phyloP scores from a whole-genome alignment of 2,797 vertebrate species.

The Micrastur ruficollis region DNA sequence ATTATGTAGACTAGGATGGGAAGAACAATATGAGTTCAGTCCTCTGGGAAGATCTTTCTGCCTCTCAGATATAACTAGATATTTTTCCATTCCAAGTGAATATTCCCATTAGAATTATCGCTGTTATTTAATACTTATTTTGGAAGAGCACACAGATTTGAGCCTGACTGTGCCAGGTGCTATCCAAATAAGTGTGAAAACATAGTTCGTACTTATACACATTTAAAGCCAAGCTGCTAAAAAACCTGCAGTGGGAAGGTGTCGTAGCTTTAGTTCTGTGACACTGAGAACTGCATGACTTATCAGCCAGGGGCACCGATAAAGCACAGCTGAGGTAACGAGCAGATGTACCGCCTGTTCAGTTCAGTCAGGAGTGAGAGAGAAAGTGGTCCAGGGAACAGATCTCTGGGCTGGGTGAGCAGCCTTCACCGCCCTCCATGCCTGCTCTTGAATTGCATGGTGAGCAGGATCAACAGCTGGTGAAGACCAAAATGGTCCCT shows the following conservation, averaged over 20 bases:
- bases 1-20: not conserved
- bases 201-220: not conserved
- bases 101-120: not conserved
- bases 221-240: not conserved
- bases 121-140: not conserved
- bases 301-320: not conserved
- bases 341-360: fast-evolving
- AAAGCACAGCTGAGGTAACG: fast-evolving
- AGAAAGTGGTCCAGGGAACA: not conserved
- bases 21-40: not conserved
- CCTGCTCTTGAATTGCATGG: not conserved
- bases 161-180: not conserved
- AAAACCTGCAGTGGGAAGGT: not conserved
- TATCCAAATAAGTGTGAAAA: not conserved
- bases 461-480: not conserved
- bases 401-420: not conserved
- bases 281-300: not conserved
- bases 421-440: not conserved
- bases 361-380: not conserved
- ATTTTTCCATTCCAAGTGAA: not conserved
- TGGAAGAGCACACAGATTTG: not conserved
- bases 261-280: not conserved
- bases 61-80: not conserved
- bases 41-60: not conserved
- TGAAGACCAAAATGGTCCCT: not conserved